Conservation (phyloP, 1,140 invertebrate genomes). For the Coenobita brevimanus region DNA sequence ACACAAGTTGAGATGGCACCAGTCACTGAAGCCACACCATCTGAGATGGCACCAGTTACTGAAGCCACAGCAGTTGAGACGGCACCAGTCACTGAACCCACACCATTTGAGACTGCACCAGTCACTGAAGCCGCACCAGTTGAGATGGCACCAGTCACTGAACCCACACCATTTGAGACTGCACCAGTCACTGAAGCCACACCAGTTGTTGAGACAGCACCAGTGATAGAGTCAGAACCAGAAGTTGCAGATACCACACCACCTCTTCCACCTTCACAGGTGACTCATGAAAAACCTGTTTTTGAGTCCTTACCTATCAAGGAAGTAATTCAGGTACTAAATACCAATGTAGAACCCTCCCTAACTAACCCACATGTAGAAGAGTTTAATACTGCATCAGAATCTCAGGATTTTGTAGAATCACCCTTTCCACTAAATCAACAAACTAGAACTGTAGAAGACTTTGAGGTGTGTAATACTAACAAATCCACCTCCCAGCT, state of each 20-base stretch:
- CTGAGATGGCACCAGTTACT: conserved; percentile 17
- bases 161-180: neutral
- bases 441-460: neutral
- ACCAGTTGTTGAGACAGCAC: conserved; percentile 31
- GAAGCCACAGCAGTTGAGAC: too few relatives aligned
- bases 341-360: conserved; percentile 9
- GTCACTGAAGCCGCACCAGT: conserved; percentile 8
- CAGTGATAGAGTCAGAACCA: neutral
- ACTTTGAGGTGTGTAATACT: conserved; percentile 32
- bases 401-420: conserved; percentile 16
- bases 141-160: neutral
- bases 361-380: conserved; percentile 37
- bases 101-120: neutral
- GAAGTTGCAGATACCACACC: too few relatives aligned
- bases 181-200: neutral
- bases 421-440: neutral
- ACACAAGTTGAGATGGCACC: neutral
- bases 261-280: neutral
- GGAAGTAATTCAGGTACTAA: conserved; percentile 43
- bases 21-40: neutral
- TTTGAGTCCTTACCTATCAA: conserved; percentile 5
- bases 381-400: conserved; percentile 40
- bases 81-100: neutral
- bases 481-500: neutral
- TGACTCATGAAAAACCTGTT: conserved; percentile 25